These are phyloP conservation scores for Piezodorus guildinii DNA, from an alignment of 1,140 invertebrate species.

Conservation along the genomic window DNA sequence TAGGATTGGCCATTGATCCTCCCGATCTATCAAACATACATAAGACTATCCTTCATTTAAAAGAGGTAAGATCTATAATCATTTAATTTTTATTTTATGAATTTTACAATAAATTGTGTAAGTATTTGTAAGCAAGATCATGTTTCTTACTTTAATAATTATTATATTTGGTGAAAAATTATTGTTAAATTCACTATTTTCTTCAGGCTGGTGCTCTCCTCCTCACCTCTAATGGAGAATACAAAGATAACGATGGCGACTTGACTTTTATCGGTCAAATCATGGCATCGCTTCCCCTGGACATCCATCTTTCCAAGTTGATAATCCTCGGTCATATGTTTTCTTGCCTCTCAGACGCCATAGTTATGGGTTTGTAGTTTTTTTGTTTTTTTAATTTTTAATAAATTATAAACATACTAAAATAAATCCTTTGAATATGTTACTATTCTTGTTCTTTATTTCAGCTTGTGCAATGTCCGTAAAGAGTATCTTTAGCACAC, in stretches of 20 bases:
- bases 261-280: slow-evolving; percentile 76
- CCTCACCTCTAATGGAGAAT: slow-evolving; percentile 40
- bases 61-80: slow-evolving; percentile 50
- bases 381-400: no score
- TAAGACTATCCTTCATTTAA: slow-evolving; percentile 66
- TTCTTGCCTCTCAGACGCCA: slow-evolving; percentile 66
- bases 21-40: slow-evolving; percentile 73
- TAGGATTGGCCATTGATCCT: slow-evolving; percentile 76
- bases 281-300: slow-evolving; percentile 70
- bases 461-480: slow-evolving; percentile 64
- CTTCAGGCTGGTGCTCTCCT: slow-evolving; percentile 52
- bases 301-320: slow-evolving; percentile 69
- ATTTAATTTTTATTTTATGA: neutral
- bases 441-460: slow-evolving; percentile 28
- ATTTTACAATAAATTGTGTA: neutral
- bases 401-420: neutral
- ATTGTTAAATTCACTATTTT: slow-evolving; percentile 13
- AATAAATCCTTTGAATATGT: slow-evolving; percentile 13
- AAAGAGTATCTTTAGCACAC: slow-evolving; percentile 66
- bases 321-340: slow-evolving; percentile 81
- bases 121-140: neutral
- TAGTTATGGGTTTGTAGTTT: slow-evolving; percentile 74
- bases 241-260: slow-evolving; percentile 64
- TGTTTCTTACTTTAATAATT: no score
- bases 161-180: no score